phyloP scores from a whole-genome alignment of 1,140 invertebrate species.

The Musca vetustissima region DNA sequence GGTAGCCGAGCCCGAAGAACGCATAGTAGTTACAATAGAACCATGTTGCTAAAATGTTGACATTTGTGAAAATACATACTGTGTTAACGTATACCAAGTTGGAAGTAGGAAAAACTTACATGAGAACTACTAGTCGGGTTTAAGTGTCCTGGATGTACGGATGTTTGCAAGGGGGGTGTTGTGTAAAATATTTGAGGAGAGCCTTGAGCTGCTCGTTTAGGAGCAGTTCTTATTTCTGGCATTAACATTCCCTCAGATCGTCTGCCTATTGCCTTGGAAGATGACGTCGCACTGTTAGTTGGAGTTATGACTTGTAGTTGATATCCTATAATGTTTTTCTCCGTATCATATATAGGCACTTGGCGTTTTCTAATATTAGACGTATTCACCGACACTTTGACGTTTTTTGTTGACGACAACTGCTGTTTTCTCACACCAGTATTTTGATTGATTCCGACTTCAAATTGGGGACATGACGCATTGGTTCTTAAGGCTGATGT shows the following conservation, averaged over 20 bases:
- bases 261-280: too few species aligned
- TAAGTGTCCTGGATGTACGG: background rate
- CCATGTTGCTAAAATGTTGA: background rate
- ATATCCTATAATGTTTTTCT: constrained; percentile 28
- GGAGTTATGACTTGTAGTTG: constrained; percentile 17
- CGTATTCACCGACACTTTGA: too few species aligned
- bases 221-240: background rate
- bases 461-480: background rate
- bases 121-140: too few species aligned
- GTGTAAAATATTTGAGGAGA: constrained; percentile 29
- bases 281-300: background rate
- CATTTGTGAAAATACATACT: background rate
- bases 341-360: constrained; percentile 25
- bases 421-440: background rate
- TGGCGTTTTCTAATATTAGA: background rate
- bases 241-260: too few species aligned
- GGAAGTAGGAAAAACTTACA: too few species aligned
- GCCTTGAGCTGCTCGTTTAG: constrained; percentile 23
- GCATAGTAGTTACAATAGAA: constrained; percentile 7
- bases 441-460: background rate
- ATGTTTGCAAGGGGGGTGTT: constrained; percentile 23
- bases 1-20: background rate
- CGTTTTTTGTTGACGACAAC: background rate
- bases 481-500: background rate
- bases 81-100: background rate